Evolutionary conservation across 2,888 invertebrate genomes (phyloP).

Genomic region (Meteorus cinctellus): DNA sequence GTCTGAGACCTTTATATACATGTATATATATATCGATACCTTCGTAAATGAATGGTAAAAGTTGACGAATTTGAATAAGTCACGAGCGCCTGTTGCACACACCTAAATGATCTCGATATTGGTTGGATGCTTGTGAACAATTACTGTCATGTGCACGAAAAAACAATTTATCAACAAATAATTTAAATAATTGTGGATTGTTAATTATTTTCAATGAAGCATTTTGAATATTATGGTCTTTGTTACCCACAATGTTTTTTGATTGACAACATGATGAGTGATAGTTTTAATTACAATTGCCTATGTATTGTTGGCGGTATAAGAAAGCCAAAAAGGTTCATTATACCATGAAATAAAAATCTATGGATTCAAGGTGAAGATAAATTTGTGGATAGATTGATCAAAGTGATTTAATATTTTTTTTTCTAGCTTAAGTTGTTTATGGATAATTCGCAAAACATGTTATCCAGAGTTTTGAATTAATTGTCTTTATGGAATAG

Average conservation of each 20-base stretch:
- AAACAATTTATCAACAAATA: neutral
- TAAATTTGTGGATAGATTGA: neutral
- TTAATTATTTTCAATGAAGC: neutral
- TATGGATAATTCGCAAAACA: neutral
- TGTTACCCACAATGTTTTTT: too few relatives aligned
- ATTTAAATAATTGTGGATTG: neutral
- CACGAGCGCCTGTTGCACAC: constrained; percentile 7
- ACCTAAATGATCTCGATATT: neutral
- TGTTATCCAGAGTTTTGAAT: neutral
- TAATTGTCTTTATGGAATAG: neutral
- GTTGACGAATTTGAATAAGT: constrained; percentile 21
- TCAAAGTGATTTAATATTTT: neutral
- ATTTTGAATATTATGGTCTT: too few relatives aligned
- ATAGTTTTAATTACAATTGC: too few relatives aligned
- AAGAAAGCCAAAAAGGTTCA: neutral
- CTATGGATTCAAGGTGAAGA: neutral
- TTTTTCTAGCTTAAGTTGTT: neutral
- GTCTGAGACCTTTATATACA: neutral
- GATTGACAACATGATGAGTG: too few relatives aligned
- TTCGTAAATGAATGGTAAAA: constrained; percentile 14
- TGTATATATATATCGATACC: neutral
- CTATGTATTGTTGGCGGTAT: neutral
- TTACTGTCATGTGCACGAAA: neutral
- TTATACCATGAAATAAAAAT: neutral
- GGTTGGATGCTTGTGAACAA: neutral